Evolutionary conservation across 2,113 vertebrate genomes (phyloP).

Genomic region (Lepisosteus oculatus): DNA sequence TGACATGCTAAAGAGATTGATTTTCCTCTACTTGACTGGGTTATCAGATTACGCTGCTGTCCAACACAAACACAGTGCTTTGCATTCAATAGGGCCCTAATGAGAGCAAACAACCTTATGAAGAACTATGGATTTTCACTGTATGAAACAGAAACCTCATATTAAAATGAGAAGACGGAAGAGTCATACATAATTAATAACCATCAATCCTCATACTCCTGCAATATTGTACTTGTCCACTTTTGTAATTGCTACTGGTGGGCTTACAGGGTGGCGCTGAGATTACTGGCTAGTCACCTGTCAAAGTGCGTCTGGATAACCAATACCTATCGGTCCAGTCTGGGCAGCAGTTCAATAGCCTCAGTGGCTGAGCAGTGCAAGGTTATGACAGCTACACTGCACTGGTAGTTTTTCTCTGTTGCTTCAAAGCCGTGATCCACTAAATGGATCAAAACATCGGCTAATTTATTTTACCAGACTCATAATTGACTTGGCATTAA

Average conservation of each 20-base stretch:
- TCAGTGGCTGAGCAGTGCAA: constrained; percentile 19
- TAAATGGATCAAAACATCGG: constrained; percentile 36
- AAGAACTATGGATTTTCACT: constrained; percentile 79
- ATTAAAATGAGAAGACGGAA: constrained; percentile 66
- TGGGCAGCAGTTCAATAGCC: constrained; percentile 56
- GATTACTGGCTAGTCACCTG: constrained; percentile 26
- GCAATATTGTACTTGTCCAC: constrained; percentile 72
- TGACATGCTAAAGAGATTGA: constrained; percentile 69
- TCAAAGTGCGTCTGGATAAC: constrained; percentile 10
- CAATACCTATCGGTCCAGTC: constrained; percentile 48
- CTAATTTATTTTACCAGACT: constrained; percentile 27
- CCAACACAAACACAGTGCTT: constrained; percentile 76
- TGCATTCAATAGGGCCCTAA: constrained; percentile 82
- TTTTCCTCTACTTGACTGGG: constrained; percentile 69
- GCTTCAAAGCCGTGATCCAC: constrained; percentile 26
- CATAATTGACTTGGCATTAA: constrained; percentile 20
- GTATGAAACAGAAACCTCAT: constrained; percentile 61
- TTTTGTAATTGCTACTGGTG: constrained; percentile 75
- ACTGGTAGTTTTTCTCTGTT: constrained; percentile 43
- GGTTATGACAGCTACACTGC: constrained; percentile 21
- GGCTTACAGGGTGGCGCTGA: constrained; percentile 42
- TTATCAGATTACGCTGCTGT: constrained; percentile 75
- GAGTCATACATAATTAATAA: constrained; percentile 48
- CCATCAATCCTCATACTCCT: constrained; percentile 82
- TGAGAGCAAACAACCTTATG: constrained; percentile 88